Base-by-base conservation (phyloP, 2,888 invertebrate species). In the Drosophila putrida region DNA sequence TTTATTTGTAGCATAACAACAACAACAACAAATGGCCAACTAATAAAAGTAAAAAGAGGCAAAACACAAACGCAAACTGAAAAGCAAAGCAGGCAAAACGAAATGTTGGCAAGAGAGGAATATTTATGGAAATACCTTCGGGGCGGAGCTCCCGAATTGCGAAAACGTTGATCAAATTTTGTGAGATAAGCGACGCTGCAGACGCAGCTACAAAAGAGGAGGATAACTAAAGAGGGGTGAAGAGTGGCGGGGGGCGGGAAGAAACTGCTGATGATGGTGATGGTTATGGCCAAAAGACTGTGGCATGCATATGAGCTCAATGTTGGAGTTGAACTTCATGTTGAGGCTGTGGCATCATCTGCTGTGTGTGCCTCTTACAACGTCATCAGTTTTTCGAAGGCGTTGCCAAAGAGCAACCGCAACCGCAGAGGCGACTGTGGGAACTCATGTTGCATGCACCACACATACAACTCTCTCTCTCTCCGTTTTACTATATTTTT, bases 91-190 rank as follows among this genome's bases (percentile, higher is more conserved):
- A 53, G 62, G 64, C n/a, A 73, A 62, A 68, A 53, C 35, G 51
- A 62, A 68, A 53, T 27, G 51, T 58, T 44, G 80, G 38, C 67
- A 53, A 68, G 63, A 62, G 63, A 64, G 68, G 82, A 84, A 89
- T 87, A 86, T 89, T 90, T 87, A 82, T 87, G 80, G 81, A 85
- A 81, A 90, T 88, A 88, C 90, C 91, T 90, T 83, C 90, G 90
- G 91, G 91, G 91, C 91, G 91, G 91, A 91, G 91, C 91, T 91
- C 90, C 91, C 91, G 91, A 91, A 91, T 91, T 91, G 91, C 90
- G 86, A 89, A 90, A 89, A 89, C 90, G 87, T 90, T 88, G 89
- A 88, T 90, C 90, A 88, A 89, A 88, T 90, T 89, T 90, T 67
- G 80, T 65, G 62, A 77, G 86, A 89, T 88, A 87, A 89, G 80